Evolutionary conservation across 2,888 invertebrate species (phyloP).

Genomic region (Sminthurinus aureus): DNA sequence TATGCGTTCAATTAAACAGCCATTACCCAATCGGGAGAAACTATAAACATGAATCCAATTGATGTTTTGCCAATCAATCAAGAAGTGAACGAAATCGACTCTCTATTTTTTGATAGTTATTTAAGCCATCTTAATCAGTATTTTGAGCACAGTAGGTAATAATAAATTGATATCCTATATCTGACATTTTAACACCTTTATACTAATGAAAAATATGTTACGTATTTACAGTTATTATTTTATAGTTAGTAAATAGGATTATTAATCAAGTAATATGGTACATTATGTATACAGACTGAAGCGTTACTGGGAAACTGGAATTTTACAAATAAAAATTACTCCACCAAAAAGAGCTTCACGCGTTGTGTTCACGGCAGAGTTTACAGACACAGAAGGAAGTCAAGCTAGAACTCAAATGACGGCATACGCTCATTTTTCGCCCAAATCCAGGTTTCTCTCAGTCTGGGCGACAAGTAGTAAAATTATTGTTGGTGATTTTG

Average conservation of each 20-base stretch:
- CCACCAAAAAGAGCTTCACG: constrained; percentile 57
- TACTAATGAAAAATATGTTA: no score
- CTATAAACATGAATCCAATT: constrained; percentile 48
- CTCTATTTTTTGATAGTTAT: constrained; percentile 28
- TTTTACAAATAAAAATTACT: constrained; percentile 60
- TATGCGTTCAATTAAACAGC: no score
- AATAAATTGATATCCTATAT: constrained; percentile 1
- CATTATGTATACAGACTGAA: constrained; percentile 21
- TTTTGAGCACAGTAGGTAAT: constrained; percentile 39
- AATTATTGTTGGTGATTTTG: constrained; percentile 66
- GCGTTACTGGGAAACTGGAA: constrained; percentile 59
- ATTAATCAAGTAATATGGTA: no score
- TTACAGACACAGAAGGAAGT: constrained; percentile 53
- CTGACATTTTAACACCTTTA: constrained; percentile 6
- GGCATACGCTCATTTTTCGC: constrained; percentile 62
- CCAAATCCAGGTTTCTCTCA: constrained; percentile 64
- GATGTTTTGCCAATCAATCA: constrained; percentile 45
- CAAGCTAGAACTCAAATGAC: constrained; percentile 49
- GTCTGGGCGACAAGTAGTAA: constrained; percentile 63
- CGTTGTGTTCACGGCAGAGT: constrained; percentile 58
- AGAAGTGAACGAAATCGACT: constrained; percentile 38
- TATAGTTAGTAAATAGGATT: no score
- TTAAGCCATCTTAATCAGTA: constrained; percentile 25
- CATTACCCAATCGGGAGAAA: constrained; percentile 56
- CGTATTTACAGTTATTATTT: no score